phyloP scores from a whole-genome alignment of 23 tunicate species.

The Halocynthia roretzi region DNA sequence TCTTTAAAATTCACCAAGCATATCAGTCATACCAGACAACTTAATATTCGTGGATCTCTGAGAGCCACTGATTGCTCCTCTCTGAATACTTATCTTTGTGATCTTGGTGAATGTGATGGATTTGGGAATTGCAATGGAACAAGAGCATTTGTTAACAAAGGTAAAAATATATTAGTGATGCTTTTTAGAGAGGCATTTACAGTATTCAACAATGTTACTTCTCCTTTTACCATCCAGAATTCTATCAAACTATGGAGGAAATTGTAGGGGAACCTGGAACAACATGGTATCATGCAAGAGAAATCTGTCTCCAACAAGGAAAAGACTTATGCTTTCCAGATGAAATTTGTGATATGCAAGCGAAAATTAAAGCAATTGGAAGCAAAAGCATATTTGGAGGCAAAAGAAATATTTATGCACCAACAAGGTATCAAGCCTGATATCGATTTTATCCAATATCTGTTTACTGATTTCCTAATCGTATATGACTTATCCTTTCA shows the following conservation, averaged over 20 bases:
- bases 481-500: no score
- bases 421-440: no score
- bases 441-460: no score
- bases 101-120: constrained; percentile 3
- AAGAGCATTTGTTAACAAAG: not conserved
- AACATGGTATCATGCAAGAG: constrained; percentile 6
- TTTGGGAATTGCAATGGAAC: constrained; percentile 1
- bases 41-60: not conserved
- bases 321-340: not conserved
- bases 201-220: no score
- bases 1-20: not conserved
- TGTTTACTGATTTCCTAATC: no score
- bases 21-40: no score
- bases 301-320: not conserved
- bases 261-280: not conserved
- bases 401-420: no score
- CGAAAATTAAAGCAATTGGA: no score
- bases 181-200: no score
- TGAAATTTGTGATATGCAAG: not conserved
- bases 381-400: no score
- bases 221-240: not conserved
- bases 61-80: not conserved
- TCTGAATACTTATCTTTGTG: not conserved
- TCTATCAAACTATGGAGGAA: not conserved
- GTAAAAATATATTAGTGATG: no score